Percentiles rank a stretch among this genome's conserved stretches.
Conservation (phyloP, 2,113 vertebrate genomes). For the Ptychochromis oligacanthus region DNA sequence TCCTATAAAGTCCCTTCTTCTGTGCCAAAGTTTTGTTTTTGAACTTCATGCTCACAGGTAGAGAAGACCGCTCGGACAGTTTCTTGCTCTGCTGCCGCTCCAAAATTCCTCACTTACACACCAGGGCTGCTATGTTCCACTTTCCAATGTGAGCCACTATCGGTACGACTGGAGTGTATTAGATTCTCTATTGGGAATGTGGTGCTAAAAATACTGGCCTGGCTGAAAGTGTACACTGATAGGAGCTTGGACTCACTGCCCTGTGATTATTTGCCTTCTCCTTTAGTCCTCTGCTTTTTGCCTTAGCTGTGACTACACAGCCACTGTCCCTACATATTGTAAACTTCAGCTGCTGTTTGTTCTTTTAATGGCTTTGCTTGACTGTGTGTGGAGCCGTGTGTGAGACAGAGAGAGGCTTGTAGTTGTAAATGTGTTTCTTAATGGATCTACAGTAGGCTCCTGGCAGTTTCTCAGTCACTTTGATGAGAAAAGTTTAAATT, state of each 20-base stretch:
- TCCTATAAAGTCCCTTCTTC: neutral
- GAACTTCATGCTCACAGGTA: conserved; percentile 36
- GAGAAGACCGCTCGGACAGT: conserved; percentile 2
- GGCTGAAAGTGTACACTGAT: conserved; percentile 75
- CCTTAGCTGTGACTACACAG: conserved; percentile 18
- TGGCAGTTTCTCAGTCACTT: conserved; percentile 15
- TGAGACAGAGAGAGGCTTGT: conserved; percentile 3
- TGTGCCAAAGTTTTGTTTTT: conserved; percentile 31
- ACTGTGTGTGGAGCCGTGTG: neutral
- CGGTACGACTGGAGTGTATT: conserved; percentile 69
- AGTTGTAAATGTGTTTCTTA: conserved; percentile 20
- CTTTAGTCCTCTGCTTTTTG: conserved; percentile 41
- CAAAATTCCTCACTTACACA: conserved; percentile 68
- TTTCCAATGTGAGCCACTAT: conserved; percentile 69
- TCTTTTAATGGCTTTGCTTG: neutral
- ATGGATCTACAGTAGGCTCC: neutral
- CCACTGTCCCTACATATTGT: conserved; percentile 15
- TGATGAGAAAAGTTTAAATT: conserved; percentile 37
- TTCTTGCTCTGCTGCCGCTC: conserved; percentile 35
- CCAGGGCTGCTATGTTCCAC: conserved; percentile 61
- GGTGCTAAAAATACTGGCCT: conserved; percentile 79
- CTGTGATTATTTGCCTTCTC: conserved; percentile 55
- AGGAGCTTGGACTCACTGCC: conserved; percentile 53
- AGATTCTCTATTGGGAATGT: conserved; percentile 80
- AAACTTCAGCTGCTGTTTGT: neutral